Evolutionary conservation across 2,113 vertebrate species (phyloP).

Genomic region (Eolophus roseicapilla): DNA sequence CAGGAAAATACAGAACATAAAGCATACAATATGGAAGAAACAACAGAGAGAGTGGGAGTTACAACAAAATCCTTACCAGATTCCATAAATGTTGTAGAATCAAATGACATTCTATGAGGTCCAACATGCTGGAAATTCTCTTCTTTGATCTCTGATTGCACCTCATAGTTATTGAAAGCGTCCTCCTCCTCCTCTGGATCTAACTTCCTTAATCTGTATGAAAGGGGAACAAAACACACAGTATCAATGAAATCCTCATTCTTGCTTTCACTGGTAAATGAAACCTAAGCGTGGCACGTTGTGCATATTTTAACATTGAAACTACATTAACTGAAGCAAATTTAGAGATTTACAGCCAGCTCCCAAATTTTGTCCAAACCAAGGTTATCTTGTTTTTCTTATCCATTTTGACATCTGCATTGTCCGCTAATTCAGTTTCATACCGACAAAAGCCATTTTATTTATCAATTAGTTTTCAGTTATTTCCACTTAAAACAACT

Average conservation of each 20-base stretch:
- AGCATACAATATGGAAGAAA: neutral
- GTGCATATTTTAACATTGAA: neutral
- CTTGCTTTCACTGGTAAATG: neutral
- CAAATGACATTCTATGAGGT: conserved; percentile 73
- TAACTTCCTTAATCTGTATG: conserved; percentile 86
- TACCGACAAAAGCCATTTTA: neutral
- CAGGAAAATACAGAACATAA: neutral
- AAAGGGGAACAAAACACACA: neutral
- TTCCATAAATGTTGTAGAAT: conserved; percentile 87
- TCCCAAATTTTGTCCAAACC: neutral
- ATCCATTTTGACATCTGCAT: neutral
- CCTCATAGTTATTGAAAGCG: conserved; percentile 85
- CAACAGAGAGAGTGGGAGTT: neutral
- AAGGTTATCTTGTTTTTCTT: neutral
- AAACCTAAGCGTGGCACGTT: neutral
- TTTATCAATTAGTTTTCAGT: neutral
- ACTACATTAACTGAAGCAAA: neutral
- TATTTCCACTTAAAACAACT: neutral
- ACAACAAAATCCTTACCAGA: conserved; percentile 76
- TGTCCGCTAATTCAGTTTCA: neutral
- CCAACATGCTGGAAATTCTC: conserved; percentile 79
- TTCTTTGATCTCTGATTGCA: conserved; percentile 82
- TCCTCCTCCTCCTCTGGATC: conserved; percentile 94
- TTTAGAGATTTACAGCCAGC: neutral
- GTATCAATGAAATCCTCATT: neutral